Evolutionary conservation across 2,888 invertebrate genomes (phyloP), one percentile per base, ranked within the genome.

Genomic region (Mythimna impura): DNA sequence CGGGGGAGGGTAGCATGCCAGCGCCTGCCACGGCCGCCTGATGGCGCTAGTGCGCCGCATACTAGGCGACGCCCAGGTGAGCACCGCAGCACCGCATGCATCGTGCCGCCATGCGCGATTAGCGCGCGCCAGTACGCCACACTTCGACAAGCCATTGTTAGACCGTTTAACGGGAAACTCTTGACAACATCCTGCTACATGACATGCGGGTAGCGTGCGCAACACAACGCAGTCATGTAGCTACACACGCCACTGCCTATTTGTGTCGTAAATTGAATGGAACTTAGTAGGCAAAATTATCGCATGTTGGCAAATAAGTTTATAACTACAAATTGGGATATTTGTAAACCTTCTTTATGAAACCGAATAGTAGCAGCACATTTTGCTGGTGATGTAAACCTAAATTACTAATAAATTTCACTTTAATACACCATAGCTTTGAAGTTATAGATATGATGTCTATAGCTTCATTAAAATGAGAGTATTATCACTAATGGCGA

Each of bases 41-140:
- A 97, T 98, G 98, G 98, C 98, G 96, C 97, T 98, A 96, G 98
- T 98, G 97, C 97, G 98, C 96, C 97, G 98, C 92, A 98, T 98
- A 94, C 97, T 98, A 92, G 97, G 98, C 95, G 98, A 98, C 97
- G 98, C 98, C 95, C 98, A 98, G 97, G 98, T 98, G 94, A 96
- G 92, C 12, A 66, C 72, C 62, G 76, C 82, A 83, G 84, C 55
- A 14, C 40, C 40, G 22, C n/a, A 14, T 40, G 40, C 61, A 40
- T 14, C 61, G 40, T 3, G 50, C 50, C 47, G 30, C 8, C 30
- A 30, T n/a, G 85, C 84, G 87, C 84, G 85, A 88, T 89, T 87
- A 88, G 81, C 83, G 71, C 82, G 71, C 81, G 76, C 82, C 80
- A 85, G 71, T 81, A 71, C 81, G 76, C 82, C 80, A 85, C 83